These are phyloP conservation scores for Oryzias woworae DNA, from an alignment of 2,113 vertebrate genomes.

Conservation along the genomic window DNA sequence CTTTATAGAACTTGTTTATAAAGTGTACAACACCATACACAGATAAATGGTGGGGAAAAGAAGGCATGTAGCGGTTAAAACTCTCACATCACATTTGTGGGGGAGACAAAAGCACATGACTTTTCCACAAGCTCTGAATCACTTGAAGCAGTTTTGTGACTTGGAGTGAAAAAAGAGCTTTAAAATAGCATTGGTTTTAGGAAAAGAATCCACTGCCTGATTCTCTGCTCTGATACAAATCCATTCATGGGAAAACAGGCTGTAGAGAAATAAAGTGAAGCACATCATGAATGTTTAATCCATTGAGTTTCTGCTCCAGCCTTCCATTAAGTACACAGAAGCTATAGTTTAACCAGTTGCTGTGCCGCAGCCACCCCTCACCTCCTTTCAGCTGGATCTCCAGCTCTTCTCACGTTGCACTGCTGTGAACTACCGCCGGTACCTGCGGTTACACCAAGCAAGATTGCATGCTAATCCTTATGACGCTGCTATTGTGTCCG, in stretches of 20 bases:
- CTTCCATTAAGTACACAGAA: constrained; percentile 15
- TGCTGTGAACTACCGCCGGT: constrained; percentile 60
- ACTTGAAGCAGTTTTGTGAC: neutral
- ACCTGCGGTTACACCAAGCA: constrained; percentile 54
- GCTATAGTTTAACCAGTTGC: constrained; percentile 28
- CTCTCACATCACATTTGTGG: constrained; percentile 58
- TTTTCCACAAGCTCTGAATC: constrained; percentile 45
- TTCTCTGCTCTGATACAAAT: constrained; percentile 25
- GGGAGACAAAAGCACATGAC: constrained; percentile 47
- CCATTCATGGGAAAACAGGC: constrained; percentile 30
- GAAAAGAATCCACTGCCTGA: constrained; percentile 37
- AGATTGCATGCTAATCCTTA: constrained; percentile 75
- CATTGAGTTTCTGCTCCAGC: constrained; percentile 25
- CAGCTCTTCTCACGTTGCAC: constrained; percentile 33
- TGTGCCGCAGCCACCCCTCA: constrained; percentile 13
- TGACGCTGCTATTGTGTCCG: constrained; percentile 74
- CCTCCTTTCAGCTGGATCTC: constrained; percentile 40
- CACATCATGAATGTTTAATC: constrained; percentile 42
- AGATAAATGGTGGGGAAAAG: constrained; percentile 53
- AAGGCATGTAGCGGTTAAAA: constrained; percentile 62
- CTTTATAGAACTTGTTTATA: constrained; percentile 73
- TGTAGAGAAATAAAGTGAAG: constrained; percentile 25
- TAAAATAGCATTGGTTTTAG: constrained; percentile 27
- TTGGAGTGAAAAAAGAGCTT: constrained; percentile 29
- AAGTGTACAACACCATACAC: constrained; percentile 57